phyloP scores from a whole-genome alignment of 2,113 vertebrate species.

The Penelope pileata region DNA sequence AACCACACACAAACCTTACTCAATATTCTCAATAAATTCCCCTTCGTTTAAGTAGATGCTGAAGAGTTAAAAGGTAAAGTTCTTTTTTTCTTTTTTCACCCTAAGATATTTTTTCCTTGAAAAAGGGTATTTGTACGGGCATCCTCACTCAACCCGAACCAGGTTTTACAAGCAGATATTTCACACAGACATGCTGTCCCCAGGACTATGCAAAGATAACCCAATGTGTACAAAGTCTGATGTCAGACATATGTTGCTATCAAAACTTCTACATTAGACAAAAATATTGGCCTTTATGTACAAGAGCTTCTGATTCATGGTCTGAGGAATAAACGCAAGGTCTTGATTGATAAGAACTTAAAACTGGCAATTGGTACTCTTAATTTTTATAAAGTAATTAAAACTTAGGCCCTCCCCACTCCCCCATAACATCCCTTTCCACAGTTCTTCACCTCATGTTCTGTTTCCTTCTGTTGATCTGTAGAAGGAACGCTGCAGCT shows the following conservation, averaged over 20 bases:
- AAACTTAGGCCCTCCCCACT: not conserved
- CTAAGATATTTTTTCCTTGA: not conserved
- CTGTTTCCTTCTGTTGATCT: not conserved
- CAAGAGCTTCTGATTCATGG: not conserved
- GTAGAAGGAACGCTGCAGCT: not conserved
- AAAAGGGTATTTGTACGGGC: not conserved
- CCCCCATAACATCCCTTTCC: not conserved
- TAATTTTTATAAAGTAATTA: not conserved
- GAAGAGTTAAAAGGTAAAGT: not conserved
- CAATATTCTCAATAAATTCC: not conserved
- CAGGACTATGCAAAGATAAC: not conserved
- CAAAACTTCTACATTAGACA: not conserved
- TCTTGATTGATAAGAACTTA: not conserved
- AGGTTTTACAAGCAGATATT: not conserved
- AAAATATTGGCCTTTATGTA: not conserved
- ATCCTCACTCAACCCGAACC: not conserved
- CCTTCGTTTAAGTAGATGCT: not conserved
- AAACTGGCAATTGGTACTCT: not conserved
- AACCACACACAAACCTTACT: not conserved
- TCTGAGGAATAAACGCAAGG: not conserved
- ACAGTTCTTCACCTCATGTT: constrained; percentile 38
- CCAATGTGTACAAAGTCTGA: not conserved
- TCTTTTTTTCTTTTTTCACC: fast-evolving
- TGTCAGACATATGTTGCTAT: not conserved
- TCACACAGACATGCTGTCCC: not conserved